These are phyloP conservation scores for Eupithecia dodoneata DNA, from an alignment of 2,888 invertebrate genomes.

Conservation along the genomic window DNA sequence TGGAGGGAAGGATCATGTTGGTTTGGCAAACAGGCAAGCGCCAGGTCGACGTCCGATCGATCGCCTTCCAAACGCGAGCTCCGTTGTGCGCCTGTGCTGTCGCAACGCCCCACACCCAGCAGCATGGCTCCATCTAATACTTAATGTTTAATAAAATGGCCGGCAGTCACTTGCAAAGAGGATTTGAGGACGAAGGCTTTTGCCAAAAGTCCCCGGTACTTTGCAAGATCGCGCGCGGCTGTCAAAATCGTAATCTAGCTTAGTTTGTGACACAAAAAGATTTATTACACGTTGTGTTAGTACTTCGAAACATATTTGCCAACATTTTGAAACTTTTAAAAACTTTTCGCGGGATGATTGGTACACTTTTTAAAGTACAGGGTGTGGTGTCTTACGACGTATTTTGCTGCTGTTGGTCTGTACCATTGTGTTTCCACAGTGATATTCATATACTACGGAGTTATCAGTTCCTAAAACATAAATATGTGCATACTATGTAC, in stretches of 20 bases:
- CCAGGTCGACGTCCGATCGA: constrained; percentile 27
- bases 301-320: too few species aligned
- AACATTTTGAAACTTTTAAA: constrained; percentile 1
- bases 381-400: constrained; percentile 10
- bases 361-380: background rate
- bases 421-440: background rate
- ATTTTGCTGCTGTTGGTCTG: background rate
- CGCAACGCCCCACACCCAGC: constrained; percentile 27
- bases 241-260: background rate
- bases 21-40: background rate
- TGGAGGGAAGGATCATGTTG: background rate
- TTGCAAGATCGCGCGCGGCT: background rate
- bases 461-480: background rate
- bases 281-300: background rate
- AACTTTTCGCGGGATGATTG: background rate
- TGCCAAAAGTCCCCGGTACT: background rate
- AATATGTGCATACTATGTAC: constrained; percentile 5
- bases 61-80: constrained; percentile 5
- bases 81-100: constrained; percentile 32
- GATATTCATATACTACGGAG: background rate
- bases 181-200: background rate
- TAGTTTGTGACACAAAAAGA: background rate
- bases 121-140: constrained; percentile 19
- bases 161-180: constrained; percentile 1
- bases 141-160: constrained; percentile 12